phyloP scores from a whole-genome alignment of 2,888 invertebrate species.

The Helleia helle region DNA sequence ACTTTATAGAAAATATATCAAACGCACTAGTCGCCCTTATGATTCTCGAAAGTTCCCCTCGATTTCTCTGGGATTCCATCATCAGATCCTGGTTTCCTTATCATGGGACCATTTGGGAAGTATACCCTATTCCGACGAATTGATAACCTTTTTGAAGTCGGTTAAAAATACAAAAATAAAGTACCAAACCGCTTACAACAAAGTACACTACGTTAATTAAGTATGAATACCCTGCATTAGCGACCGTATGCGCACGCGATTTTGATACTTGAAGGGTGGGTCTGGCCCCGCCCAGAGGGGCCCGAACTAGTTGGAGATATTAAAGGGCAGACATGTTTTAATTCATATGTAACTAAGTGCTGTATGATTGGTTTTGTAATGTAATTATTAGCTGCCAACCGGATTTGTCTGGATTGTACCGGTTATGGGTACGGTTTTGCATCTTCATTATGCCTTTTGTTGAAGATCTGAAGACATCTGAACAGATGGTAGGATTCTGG shows the following conservation, averaged over 20 bases:
- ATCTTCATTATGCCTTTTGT: background rate
- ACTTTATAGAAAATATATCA: no score
- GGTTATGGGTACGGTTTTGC: background rate
- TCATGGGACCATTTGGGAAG: no score
- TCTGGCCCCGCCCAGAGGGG: constrained; percentile 46
- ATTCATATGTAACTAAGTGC: constrained; percentile 55
- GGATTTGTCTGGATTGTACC: background rate
- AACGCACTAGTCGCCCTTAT: no score
- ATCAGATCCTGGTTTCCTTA: no score
- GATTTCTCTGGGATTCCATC: no score
- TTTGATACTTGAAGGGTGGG: constrained; percentile 44
- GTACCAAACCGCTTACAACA: constrained; percentile 37
- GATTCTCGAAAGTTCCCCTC: no score
- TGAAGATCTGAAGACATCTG: no score
- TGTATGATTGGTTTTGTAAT: constrained; percentile 35
- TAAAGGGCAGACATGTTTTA: constrained; percentile 58
- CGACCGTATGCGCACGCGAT: constrained; percentile 62
- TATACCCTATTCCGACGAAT: no score
- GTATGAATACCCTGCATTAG: constrained; percentile 67
- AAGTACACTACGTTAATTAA: constrained; percentile 57
- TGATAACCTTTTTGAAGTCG: no score
- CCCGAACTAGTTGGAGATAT: constrained; percentile 58
- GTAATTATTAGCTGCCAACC: constrained; percentile 20
- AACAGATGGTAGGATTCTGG: no score
- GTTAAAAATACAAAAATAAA: no score